Conservation (phyloP, 2,113 vertebrate genomes). For the Scopus umbretta region DNA sequence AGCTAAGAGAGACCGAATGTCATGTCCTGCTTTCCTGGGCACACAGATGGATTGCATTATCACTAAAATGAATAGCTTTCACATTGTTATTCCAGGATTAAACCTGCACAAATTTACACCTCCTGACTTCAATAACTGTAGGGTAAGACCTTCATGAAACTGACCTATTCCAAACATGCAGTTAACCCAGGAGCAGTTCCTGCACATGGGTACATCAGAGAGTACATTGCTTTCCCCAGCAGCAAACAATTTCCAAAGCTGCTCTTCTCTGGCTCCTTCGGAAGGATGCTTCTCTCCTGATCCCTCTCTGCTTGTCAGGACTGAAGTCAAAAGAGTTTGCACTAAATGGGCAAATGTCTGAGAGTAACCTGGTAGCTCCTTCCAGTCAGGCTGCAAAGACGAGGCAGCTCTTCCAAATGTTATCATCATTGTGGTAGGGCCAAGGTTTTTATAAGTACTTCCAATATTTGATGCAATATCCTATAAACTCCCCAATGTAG, state of each 20-base stretch:
- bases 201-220: neutral
- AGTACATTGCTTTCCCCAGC: neutral
- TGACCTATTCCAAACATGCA: neutral
- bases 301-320: neutral
- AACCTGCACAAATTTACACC: neutral
- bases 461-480: neutral
- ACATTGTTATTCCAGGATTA: neutral
- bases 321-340: neutral
- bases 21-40: neutral
- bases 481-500: neutral
- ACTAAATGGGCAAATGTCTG: neutral
- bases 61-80: neutral
- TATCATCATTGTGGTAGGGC: neutral
- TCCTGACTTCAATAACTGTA: neutral
- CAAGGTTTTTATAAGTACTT: neutral
- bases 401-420: neutral
- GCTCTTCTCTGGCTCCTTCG: neutral
- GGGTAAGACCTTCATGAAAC: neutral
- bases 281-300: neutral
- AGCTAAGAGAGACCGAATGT: neutral
- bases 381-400: neutral
- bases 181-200: neutral
- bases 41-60: neutral
- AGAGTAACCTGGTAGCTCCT: neutral
- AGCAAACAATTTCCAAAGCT: neutral